Base-by-base conservation (phyloP, 2,888 invertebrate species). In the Ceramica pisi region DNA sequence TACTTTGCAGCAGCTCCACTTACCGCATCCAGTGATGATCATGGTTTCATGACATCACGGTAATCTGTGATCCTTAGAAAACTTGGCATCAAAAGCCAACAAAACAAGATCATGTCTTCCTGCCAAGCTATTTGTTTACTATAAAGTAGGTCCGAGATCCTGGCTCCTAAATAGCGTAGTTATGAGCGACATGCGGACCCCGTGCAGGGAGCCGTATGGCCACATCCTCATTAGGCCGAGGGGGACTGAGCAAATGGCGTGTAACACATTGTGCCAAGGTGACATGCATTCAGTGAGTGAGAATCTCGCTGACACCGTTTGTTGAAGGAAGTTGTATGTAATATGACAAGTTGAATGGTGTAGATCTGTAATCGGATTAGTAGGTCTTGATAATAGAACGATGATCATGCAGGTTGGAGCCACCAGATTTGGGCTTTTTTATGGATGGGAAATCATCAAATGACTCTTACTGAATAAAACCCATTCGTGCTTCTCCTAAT, bases 241-340 rank as follows among this genome's bases (percentile, higher is more conserved):
- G 90, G 91, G 90, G 87, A 82, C 90, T 90, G 91, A 92, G 87
- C 85, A 91, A 93, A 91, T 91, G 84, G 93, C 92, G 93, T 92
- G 92, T 90, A 90, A 90, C 93, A 93, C 87, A 86, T 90, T 87
- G 87, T 81, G 83, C 78, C 92, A 93, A 93, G 92, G 93, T 92
- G 92, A 93, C 87, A 87, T 76, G 77, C 64, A 75, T 71, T 76
- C 68, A 63, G 64, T 70, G 62, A 74, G 69, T 82, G 83, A 75
- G 81, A 85, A 83, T 68, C 61, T 62, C 21, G 16, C 21, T 66
- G 75, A 76, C 66, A 71, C 57, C 55, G 26, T 38, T 80, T 68
- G 67, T 35, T 67, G 57, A 51, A 57, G 67, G 80, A 65, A 73
- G 62, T 71, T 31, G 12, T 55, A 44, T 9, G 35, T 46, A 1